Evolutionary conservation across 2,797 vertebrate species (phyloP), one percentile per base, ranked within the genome.

Genomic region (Pseudochromis fuscus): DNA sequence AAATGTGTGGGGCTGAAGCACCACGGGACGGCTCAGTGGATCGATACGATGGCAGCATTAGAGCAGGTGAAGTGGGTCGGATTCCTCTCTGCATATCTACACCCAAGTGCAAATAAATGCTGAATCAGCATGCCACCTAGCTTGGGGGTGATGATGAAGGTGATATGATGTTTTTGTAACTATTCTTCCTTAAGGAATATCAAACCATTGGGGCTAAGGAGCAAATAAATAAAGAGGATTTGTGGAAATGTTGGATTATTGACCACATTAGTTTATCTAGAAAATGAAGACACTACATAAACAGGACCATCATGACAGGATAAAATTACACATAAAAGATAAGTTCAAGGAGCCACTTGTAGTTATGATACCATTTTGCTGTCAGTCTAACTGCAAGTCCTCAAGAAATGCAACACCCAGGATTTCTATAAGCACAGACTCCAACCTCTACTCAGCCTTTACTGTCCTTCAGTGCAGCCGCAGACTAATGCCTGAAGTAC

Each of bases 1-100:
- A 78, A 75, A 74, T 40, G 50, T 70, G 59, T 72, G 63, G 75
- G 79, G 69, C 80, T 60, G 60, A 87, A 68, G 66, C 51, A n/a
- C 59, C 78, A 69, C 64, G 51, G 67, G 79, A 71, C 79, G 68
- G 75, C 81, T 67, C 24, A 23, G 61, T 1, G 58, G 76, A 85
- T 90, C 79, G 7, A 89, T 90, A 59, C 25, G 25, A 73, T 61
- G 40, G 28, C 63, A 33, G 61, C 79, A 68, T 77, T 65, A 77
- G 69, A 42, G 74, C 60, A 35, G 50, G 77, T 71, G 66, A 55
- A 79, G 59, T 70, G 75, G 81, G 44, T 88, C 76, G 27, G 59
- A 84, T 75, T 80, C 65, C 77, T 67, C n/a, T 62, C 58, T 75
- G 75, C 70, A 59, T 67, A 82, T 79, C 79, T 75, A 35, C 51